Conservation (phyloP, 2,113 vertebrate genomes). For the Pardalotus punctatus region DNA sequence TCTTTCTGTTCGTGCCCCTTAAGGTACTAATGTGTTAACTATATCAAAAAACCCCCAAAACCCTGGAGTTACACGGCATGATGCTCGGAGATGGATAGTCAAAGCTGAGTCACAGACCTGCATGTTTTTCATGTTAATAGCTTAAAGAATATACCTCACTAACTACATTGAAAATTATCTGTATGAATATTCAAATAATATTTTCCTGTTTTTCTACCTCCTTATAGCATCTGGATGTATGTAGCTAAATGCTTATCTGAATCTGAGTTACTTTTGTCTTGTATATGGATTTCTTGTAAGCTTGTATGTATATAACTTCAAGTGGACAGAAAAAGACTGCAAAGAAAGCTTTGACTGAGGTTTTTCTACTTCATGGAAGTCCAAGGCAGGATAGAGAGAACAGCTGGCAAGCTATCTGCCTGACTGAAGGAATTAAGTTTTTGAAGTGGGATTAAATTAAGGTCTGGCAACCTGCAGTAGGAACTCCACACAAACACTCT, state of each 20-base stretch:
- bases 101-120: background rate
- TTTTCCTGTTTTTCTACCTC: background rate
- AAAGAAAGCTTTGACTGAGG: background rate
- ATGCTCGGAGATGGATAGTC: background rate
- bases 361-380: background rate
- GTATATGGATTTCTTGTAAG: background rate
- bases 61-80: background rate
- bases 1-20: background rate
- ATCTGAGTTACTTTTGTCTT: background rate
- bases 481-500: background rate
- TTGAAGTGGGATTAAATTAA: constrained; percentile 38
- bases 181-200: background rate
- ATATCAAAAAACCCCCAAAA: background rate
- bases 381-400: background rate
- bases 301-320: background rate
- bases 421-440: background rate
- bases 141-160: background rate
- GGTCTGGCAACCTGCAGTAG: constrained; percentile 12
- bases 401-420: background rate
- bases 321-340: background rate
- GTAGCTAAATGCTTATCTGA: background rate
- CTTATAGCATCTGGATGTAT: background rate
- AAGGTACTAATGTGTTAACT: background rate
- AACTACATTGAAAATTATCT: background rate
- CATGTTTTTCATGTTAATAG: background rate